Evolutionary conservation across 2,797 vertebrate genomes (phyloP).

Genomic region (Gadopsis bispinosus): DNA sequence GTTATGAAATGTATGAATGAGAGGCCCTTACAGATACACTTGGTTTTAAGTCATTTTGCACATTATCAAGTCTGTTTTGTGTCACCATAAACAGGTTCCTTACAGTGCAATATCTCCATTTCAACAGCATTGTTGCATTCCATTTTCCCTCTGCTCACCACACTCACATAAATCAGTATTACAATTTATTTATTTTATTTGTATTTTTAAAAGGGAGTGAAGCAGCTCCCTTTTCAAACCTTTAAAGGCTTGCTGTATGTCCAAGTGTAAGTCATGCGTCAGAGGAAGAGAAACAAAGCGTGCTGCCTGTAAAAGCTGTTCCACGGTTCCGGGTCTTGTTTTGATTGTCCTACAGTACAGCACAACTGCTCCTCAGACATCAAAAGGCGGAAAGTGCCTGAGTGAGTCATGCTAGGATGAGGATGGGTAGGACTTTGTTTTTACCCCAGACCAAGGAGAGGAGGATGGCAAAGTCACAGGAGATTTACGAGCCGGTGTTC

Average conservation of each 20-base stretch:
- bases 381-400: constrained; percentile 46
- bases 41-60: too few species aligned
- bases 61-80: neutral
- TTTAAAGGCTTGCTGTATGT: constrained; percentile 48
- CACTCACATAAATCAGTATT: constrained; percentile 24
- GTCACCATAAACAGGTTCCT: neutral
- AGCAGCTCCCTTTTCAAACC: constrained; percentile 29
- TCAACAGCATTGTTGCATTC: neutral
- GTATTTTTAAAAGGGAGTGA: constrained; percentile 24
- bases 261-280: constrained; percentile 28
- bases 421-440: constrained; percentile 48
- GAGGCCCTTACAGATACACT: too few species aligned
- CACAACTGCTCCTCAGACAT: constrained; percentile 50
- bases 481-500: constrained; percentile 75
- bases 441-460: constrained; percentile 37
- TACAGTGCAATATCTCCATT: too few species aligned
- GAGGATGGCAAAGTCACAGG: constrained; percentile 61
- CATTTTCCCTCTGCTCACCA: constrained; percentile 16
- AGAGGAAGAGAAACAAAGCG: constrained; percentile 49
- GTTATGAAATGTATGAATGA: neutral
- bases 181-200: neutral
- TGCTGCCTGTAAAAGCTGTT: constrained; percentile 42
- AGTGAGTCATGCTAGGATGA: constrained; percentile 37
- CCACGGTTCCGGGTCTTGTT: constrained; percentile 37
- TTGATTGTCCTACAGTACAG: constrained; percentile 43